Evolutionary conservation across 2,113 vertebrate species (phyloP).

Genomic region (Loxodonta africana): DNA sequence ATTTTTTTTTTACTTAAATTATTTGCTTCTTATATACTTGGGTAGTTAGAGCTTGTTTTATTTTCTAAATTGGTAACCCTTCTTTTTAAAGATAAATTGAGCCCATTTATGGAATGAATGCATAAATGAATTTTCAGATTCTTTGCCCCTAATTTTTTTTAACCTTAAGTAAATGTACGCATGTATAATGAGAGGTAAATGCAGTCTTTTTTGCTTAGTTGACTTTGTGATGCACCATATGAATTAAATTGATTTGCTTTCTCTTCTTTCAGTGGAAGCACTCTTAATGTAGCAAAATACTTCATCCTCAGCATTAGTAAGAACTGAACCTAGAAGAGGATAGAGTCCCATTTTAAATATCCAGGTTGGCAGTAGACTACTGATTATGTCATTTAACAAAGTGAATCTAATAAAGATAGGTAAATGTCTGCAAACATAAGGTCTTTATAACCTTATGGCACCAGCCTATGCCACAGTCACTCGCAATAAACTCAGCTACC

Average conservation of each 20-base stretch:
- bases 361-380: neutral
- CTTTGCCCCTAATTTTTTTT: neutral
- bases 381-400: neutral
- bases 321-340: slow-evolving; percentile 5
- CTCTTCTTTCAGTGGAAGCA: slow-evolving; percentile 32
- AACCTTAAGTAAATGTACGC: slow-evolving; percentile 1
- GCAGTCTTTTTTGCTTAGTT: neutral
- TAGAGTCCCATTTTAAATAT: neutral
- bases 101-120: neutral
- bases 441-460: neutral
- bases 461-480: neutral
- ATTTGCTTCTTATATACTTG: neutral
- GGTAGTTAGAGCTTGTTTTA: neutral
- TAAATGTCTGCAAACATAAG: neutral
- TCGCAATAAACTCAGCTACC: neutral
- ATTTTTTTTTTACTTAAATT: slow-evolving; percentile 36
- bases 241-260: slow-evolving; percentile 29
- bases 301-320: slow-evolving; percentile 12
- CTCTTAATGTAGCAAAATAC: neutral
- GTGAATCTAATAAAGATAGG: neutral
- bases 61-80: slow-evolving; percentile 24
- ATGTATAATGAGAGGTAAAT: neutral
- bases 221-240: neutral
- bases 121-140: slow-evolving; percentile 23
- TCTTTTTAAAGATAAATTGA: slow-evolving; percentile 42